Evolutionary conservation across 2,113 vertebrate genomes (phyloP).

Genomic region (Bubo bubo): DNA sequence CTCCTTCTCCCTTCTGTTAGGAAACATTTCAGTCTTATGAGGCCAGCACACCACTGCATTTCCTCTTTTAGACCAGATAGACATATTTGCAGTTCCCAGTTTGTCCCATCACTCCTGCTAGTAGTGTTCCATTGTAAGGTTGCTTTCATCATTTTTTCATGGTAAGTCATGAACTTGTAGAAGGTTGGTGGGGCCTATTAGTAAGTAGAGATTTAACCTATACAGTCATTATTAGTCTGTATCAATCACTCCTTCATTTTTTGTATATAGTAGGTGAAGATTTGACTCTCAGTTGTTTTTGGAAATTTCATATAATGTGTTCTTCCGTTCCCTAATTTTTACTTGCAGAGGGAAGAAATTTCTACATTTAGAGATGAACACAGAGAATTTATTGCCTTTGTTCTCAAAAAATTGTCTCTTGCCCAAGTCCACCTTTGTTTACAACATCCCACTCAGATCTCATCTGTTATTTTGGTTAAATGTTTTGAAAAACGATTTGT

Average conservation of each 20-base stretch:
- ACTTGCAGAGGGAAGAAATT: background rate
- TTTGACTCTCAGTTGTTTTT: background rate
- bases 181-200: background rate
- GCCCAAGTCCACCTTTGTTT: background rate
- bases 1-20: background rate
- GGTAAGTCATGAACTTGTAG: fast-evolving
- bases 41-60: background rate
- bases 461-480: background rate
- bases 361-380: background rate
- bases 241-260: background rate
- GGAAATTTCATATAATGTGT: background rate
- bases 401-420: background rate
- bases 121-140: background rate
- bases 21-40: background rate
- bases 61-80: background rate
- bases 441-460: background rate
- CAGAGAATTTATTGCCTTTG: background rate
- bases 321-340: background rate
- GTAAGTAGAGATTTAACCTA: background rate
- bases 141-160: background rate
- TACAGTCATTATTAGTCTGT: background rate
- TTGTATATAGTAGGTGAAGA: background rate
- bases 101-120: background rate
- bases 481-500: background rate
- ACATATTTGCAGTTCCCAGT: background rate